Evolutionary conservation across 1,140 invertebrate species (phyloP).

Genomic region (Zaprionus inermis): DNA sequence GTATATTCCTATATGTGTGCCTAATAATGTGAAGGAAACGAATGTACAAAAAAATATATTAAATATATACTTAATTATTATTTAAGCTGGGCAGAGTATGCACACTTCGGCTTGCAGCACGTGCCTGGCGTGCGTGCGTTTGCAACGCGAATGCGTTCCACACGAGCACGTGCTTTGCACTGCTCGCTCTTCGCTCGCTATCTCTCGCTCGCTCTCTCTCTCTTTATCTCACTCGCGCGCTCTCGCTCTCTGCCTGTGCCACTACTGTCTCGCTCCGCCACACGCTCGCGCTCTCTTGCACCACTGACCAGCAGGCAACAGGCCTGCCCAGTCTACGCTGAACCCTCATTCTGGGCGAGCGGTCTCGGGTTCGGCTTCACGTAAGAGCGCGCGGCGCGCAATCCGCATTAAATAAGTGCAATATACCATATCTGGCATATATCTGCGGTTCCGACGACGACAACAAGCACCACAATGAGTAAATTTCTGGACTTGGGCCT

Average conservation of each 20-base stretch:
- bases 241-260: not conserved
- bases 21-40: not conserved
- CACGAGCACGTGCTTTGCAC: conserved; percentile 28
- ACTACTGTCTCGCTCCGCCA: not conserved
- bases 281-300: conserved; percentile 16
- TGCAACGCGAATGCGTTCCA: conserved; percentile 26
- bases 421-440: not conserved
- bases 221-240: not conserved
- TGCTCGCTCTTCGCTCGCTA: not conserved
- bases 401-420: not conserved
- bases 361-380: conserved; percentile 44
- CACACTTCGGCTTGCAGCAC: not conserved
- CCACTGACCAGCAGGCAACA: conserved; percentile 35
- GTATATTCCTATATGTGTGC: not conserved
- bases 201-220: not conserved
- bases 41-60: not conserved
- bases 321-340: conserved; percentile 44
- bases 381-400: conserved; percentile 16
- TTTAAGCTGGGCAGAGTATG: not conserved
- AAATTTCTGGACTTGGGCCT: conserved; percentile 48
- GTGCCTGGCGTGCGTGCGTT: not conserved
- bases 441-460: not conserved
- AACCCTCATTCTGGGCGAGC: conserved; percentile 54
- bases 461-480: conserved; percentile 17
- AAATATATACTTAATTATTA: not conserved